Evolutionary conservation across 2,797 vertebrate species (phyloP).

Genomic region (Micromesistius poutassou): DNA sequence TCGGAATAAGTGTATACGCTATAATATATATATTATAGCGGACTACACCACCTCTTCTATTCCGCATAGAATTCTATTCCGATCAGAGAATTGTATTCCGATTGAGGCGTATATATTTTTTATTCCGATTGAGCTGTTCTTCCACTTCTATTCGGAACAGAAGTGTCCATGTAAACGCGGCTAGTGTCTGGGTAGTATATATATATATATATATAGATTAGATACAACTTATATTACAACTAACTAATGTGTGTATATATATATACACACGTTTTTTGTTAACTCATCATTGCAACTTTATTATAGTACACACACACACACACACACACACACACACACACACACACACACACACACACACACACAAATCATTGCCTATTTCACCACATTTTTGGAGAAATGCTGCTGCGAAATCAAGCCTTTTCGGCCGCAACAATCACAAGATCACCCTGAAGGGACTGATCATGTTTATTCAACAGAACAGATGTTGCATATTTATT

Average conservation of each 20-base stretch:
- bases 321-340: too few species aligned
- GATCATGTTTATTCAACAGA: background rate
- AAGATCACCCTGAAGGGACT: background rate
- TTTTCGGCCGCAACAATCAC: background rate
- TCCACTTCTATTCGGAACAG: too few species aligned
- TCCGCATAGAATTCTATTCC: too few species aligned
- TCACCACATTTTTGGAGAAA: background rate
- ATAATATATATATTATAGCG: too few species aligned
- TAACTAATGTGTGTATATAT: background rate
- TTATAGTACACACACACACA: background rate
- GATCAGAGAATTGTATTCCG: too few species aligned
- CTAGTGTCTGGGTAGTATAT: too few species aligned
- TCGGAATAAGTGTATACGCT: too few species aligned
- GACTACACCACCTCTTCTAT: too few species aligned
- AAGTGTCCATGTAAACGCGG: too few species aligned
- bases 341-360: background rate
- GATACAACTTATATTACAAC: too few species aligned
- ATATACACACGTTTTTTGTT: background rate
- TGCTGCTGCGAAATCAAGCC: background rate
- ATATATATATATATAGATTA: background rate
- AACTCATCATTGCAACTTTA: background rate
- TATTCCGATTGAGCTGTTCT: too few species aligned
- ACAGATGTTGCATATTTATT: background rate
- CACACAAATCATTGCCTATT: background rate
- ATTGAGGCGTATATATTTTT: too few species aligned